These are phyloP conservation scores for Rhinogobio ventralis DNA, from an alignment of 2,797 vertebrate species.

Conservation along the genomic window DNA sequence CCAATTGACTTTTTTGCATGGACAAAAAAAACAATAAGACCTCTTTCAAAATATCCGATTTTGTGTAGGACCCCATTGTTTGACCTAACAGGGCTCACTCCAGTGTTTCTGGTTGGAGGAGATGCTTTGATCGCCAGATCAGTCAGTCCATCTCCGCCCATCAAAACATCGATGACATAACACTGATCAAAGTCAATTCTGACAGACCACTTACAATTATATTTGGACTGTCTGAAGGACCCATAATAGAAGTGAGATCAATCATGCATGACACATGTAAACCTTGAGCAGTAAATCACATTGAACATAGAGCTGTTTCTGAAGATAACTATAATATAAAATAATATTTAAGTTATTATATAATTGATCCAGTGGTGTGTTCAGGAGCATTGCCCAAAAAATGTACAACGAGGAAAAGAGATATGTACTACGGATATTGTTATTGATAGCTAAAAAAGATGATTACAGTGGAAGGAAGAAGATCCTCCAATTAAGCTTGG, in stretches of 20 bases:
- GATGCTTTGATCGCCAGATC: slow-evolving; percentile 37
- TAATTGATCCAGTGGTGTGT: background rate
- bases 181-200: slow-evolving; percentile 48
- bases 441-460: background rate
- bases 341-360: background rate
- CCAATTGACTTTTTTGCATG: background rate
- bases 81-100: background rate
- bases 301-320: background rate
- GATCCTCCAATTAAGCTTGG: background rate
- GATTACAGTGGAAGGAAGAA: background rate
- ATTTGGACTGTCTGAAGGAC: slow-evolving; percentile 2
- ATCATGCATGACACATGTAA: background rate
- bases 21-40: background rate
- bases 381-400: background rate
- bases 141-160: background rate
- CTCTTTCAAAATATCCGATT: background rate
- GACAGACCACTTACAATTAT: background rate
- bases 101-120: background rate
- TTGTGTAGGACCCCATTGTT: background rate
- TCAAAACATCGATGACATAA: slow-evolving; percentile 17
- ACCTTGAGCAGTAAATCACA: background rate
- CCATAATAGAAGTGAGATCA: background rate
- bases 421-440: background rate
- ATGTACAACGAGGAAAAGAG: background rate
- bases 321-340: background rate